Conservation (phyloP, 2,888 invertebrate genomes). For the Hylaea fasciaria region DNA sequence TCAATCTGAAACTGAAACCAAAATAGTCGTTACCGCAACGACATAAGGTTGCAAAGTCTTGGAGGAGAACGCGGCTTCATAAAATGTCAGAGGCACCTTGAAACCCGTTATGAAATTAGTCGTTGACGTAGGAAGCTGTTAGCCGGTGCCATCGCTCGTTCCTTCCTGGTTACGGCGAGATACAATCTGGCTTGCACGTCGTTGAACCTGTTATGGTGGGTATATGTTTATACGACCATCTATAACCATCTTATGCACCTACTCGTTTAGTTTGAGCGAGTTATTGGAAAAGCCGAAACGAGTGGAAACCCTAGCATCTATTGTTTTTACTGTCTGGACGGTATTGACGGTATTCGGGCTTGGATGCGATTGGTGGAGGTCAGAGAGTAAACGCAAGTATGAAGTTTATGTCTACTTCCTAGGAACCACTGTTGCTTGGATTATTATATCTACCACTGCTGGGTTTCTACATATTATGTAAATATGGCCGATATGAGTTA, state of each 20-base stretch:
- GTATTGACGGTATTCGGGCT: too few relatives aligned
- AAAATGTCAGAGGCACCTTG: slow-evolving; percentile 32
- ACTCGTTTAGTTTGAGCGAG: neutral
- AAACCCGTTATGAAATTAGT: slow-evolving; percentile 42
- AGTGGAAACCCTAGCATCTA: neutral
- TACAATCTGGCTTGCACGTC: slow-evolving; percentile 23
- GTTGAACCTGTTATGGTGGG: slow-evolving; percentile 25
- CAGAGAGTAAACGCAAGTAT: too few relatives aligned
- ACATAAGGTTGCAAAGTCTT: slow-evolving; percentile 17
- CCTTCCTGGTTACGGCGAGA: slow-evolving; percentile 33
- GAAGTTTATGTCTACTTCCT: neutral
- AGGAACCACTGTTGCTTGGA: neutral
- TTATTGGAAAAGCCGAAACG: neutral
- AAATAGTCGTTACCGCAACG: slow-evolving; percentile 21
- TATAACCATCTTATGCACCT: slow-evolving; percentile 1
- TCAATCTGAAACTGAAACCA: slow-evolving; percentile 1
- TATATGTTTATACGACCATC: slow-evolving; percentile 1
- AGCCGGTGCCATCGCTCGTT: slow-evolving; percentile 30
- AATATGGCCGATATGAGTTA: too few relatives aligned
- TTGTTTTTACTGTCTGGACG: too few relatives aligned
- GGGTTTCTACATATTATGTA: too few relatives aligned
- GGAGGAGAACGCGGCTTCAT: slow-evolving; percentile 7
- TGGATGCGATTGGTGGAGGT: too few relatives aligned
- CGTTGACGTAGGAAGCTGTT: slow-evolving; percentile 34
- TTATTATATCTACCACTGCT: neutral